Percentiles rank a stretch among this genome's conserved stretches.
Evolutionary conservation across 2,797 vertebrate genomes (phyloP).

Genomic region (Gambelia wislizenii): DNA sequence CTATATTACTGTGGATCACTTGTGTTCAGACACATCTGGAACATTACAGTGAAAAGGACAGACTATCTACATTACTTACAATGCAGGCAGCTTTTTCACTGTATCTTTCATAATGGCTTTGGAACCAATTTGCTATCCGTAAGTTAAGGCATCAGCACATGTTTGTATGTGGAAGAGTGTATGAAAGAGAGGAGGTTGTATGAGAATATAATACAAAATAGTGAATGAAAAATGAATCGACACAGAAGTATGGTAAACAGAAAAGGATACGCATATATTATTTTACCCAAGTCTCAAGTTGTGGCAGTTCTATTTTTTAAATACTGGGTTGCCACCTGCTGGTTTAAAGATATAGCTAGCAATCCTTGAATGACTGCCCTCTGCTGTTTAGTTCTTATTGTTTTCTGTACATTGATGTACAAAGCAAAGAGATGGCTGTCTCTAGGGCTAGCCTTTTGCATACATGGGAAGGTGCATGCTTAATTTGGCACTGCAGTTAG

Average conservation of each 20-base stretch:
- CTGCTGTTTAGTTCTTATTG: neutral
- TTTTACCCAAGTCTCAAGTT: too few relatives aligned
- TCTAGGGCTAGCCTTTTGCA: neutral
- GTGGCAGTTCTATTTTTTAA: neutral
- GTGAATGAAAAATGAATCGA: neutral
- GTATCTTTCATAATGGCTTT: neutral
- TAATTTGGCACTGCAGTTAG: neutral
- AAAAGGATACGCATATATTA: neutral
- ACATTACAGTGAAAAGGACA: neutral
- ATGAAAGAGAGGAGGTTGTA: neutral
- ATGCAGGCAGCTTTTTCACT: neutral
- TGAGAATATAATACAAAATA: neutral
- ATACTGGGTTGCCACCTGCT: constrained; percentile 16
- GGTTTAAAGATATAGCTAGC: neutral
- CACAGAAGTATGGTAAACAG: neutral
- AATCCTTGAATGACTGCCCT: constrained; percentile 1
- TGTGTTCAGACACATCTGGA: neutral
- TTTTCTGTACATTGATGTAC: neutral
- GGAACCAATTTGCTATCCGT: neutral
- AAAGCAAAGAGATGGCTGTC: neutral
- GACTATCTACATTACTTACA: neutral
- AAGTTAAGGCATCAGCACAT: neutral
- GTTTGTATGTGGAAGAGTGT: neutral
- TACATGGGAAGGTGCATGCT: neutral
- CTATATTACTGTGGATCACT: neutral